Conservation (phyloP, 2,888 invertebrate genomes). For the Selenia dentaria region DNA sequence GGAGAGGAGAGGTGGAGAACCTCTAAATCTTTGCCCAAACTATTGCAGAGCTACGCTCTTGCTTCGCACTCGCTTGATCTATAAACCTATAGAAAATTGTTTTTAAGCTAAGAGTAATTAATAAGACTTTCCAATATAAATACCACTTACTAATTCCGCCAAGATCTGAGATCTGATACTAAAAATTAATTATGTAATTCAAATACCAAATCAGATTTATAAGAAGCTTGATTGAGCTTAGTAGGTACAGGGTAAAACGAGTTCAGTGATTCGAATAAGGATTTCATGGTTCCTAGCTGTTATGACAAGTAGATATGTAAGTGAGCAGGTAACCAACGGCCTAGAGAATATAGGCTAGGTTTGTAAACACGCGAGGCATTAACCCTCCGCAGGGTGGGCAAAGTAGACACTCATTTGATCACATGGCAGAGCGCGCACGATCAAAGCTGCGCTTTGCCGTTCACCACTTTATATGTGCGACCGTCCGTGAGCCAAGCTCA, state of each 20-base stretch:
- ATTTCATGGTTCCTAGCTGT: conserved; percentile 2
- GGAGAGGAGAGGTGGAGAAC: too few relatives aligned
- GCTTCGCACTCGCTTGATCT: too few relatives aligned
- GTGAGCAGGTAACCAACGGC: conserved; percentile 8
- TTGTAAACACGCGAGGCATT: conserved; percentile 43
- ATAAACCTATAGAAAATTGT: too few relatives aligned
- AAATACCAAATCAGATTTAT: too few relatives aligned
- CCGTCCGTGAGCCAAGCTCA: conserved; percentile 69
- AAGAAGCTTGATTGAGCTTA: not conserved
- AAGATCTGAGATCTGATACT: too few relatives aligned
- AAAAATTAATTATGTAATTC: too few relatives aligned
- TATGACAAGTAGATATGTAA: conserved; percentile 6
- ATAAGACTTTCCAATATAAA: too few relatives aligned
- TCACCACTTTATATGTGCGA: conserved; percentile 54
- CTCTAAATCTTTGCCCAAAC: too few relatives aligned
- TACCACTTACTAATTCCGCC: too few relatives aligned
- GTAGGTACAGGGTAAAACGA: not conserved
- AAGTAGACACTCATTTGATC: conserved; percentile 69
- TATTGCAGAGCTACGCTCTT: too few relatives aligned
- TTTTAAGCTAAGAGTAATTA: too few relatives aligned
- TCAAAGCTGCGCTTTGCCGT: conserved; percentile 64
- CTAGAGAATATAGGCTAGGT: conserved; percentile 18
- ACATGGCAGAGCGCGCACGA: conserved; percentile 74
- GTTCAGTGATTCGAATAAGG: conserved; percentile 23
- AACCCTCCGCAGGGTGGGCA: conserved; percentile 48